Conservation (phyloP, 2,113 vertebrate species). For the Zosterops lateralis region DNA sequence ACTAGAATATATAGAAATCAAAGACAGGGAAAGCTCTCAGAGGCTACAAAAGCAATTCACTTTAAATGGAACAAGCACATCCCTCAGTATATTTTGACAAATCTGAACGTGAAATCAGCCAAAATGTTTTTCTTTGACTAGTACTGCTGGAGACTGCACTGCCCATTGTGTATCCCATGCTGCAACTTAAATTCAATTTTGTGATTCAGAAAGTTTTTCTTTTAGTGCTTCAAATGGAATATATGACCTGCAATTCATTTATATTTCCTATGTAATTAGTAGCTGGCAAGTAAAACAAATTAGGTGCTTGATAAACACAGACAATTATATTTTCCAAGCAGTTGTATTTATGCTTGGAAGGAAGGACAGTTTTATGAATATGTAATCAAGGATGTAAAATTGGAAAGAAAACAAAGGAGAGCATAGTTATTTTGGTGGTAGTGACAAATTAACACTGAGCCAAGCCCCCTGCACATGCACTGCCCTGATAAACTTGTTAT, state of each 20-base stretch:
- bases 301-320: constrained; percentile 74
- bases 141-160: not conserved
- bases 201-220: constrained; percentile 34
- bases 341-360: constrained; percentile 74
- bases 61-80: not conserved
- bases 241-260: constrained; percentile 66
- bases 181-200: constrained; percentile 14
- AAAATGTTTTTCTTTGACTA: not conserved
- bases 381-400: constrained; percentile 82
- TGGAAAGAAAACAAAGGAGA: constrained; percentile 83
- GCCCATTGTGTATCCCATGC: not conserved
- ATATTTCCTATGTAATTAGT: constrained; percentile 74
- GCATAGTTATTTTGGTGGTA: constrained; percentile 82
- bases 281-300: constrained; percentile 77
- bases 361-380: constrained; percentile 79
- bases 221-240: constrained; percentile 43
- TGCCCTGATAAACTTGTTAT: constrained; percentile 92
- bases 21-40: not conserved
- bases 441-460: constrained; percentile 77
- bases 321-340: constrained; percentile 78
- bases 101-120: constrained; percentile 13
- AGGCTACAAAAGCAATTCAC: constrained; percentile 26
- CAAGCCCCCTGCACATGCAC: constrained; percentile 80
- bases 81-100: constrained; percentile 10
- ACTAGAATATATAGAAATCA: not conserved